Evolutionary conservation across 2,113 vertebrate species (phyloP).

Genomic region (Podarcis muralis): DNA sequence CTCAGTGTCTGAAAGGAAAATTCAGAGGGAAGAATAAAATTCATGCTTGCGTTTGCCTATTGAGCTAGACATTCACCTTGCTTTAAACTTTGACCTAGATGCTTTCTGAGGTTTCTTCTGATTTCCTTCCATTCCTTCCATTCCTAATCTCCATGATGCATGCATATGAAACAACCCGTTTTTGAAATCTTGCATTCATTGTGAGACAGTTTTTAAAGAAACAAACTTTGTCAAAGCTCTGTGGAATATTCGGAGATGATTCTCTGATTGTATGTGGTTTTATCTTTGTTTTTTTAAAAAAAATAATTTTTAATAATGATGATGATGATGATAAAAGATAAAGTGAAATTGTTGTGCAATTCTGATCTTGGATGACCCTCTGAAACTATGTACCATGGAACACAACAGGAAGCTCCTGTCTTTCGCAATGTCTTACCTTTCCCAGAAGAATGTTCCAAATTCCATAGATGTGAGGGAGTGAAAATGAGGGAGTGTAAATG

Average conservation of each 20-base stretch:
- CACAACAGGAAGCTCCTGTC: background rate
- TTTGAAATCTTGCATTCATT: background rate
- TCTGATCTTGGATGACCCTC: background rate
- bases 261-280: too few relatives aligned
- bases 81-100: background rate
- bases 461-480: background rate
- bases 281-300: too few relatives aligned
- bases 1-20: background rate
- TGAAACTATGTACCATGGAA: rapidly evolving
- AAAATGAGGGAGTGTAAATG: rapidly evolving
- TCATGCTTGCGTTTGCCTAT: background rate
- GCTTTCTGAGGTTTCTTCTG: slow-evolving; percentile 7
- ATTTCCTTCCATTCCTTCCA: background rate
- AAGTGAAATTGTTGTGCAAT: slow-evolving; percentile 1
- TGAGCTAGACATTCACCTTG: background rate
- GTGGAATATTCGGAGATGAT: too few relatives aligned
- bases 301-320: too few relatives aligned
- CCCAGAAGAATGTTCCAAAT: background rate
- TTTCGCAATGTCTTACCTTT: rapidly evolving
- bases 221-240: background rate
- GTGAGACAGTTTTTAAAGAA: background rate
- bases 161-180: background rate
- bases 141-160: background rate
- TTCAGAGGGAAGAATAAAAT: background rate
- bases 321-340: background rate